A percentile compares a stretch with the other conserved stretches of the same genome.
These are phyloP conservation scores for Petrocephalus microphthalmus DNA, from an alignment of 2,113 vertebrate species.

Conservation along the genomic window DNA sequence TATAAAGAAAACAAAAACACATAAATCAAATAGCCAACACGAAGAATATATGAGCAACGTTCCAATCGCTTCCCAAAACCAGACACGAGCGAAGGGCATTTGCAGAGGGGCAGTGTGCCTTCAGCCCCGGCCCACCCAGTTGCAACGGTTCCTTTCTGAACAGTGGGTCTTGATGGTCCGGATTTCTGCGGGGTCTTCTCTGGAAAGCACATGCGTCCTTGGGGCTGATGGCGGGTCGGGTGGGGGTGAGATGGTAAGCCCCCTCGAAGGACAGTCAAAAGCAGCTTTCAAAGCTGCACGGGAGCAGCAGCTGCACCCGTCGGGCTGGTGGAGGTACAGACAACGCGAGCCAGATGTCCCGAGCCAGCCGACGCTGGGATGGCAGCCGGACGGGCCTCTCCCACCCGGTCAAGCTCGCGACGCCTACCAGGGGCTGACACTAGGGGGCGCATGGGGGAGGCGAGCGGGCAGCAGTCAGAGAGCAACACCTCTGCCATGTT, in stretches of 20 bases:
- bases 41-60: not conserved
- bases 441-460: not conserved
- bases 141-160: constrained; percentile 48
- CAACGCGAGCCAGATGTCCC: constrained; percentile 61
- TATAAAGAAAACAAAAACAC: not conserved
- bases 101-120: constrained; percentile 26
- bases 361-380: constrained; percentile 34
- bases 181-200: constrained; percentile 50
- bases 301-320: constrained; percentile 62
- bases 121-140: constrained; percentile 17
- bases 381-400: constrained; percentile 38
- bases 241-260: constrained; percentile 53
- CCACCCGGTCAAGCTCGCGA: not conserved
- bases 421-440: constrained; percentile 12
- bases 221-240: constrained; percentile 37
- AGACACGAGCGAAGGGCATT: not conserved
- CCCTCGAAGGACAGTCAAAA: constrained; percentile 62
- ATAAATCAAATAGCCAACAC: not conserved
- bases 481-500: not conserved
- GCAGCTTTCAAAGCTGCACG: constrained; percentile 58
- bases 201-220: constrained; percentile 56
- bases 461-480: not conserved
- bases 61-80: not conserved
- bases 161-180: constrained; percentile 51
- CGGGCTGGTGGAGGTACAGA: constrained; percentile 60